Evolutionary conservation across 2,797 vertebrate genomes (phyloP), one percentile per base, ranked within the genome.

Genomic region (Gymnopithys bicolor): DNA sequence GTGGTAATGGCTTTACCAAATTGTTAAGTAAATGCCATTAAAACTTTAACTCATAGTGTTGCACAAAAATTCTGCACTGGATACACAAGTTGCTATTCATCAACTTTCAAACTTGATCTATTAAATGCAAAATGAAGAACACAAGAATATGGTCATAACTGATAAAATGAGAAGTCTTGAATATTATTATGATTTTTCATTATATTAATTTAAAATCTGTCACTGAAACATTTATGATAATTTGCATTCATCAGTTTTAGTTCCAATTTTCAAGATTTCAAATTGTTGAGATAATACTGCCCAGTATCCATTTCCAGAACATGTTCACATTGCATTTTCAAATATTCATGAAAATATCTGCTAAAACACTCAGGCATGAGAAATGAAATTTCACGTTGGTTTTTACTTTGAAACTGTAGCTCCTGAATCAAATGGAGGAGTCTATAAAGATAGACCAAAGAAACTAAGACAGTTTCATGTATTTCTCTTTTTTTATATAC

Each of bases 311-410:
- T 30, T 45, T 87, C 35, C n/a, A 80, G 43, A 41, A 62, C 21
- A 5, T 8, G 9, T 49, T 90, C 33, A 43, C 28, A 14, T 11
- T 53, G 13, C 5, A 37, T 71, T 60, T 87, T 62, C 30, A 52
- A 73, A 64, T 18, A 23, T 41, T 58, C 2, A 3, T 41, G 18
- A 68, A 95, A 80, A 73, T 33, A 66, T 21, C 46, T 79, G 16
- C 55, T 69, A 37, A 81, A 87, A 86, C 16, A 41, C 9, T 45
- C 32, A 63, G 23, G 18, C 7, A 9, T 49, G 53, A 77, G 30
- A 69, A 82, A 69, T 53, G 0, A 80, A 87, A 88, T 53, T 64
- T 11, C 15, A 9, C 35, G 8, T 5, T 2, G 0, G 0, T 45
- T 78, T 77, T 78, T n/a, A 27, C 28, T 80, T 58, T 75, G 5